Conservation (phyloP, 2,113 vertebrate species). For the Eleginops maclovinus region DNA sequence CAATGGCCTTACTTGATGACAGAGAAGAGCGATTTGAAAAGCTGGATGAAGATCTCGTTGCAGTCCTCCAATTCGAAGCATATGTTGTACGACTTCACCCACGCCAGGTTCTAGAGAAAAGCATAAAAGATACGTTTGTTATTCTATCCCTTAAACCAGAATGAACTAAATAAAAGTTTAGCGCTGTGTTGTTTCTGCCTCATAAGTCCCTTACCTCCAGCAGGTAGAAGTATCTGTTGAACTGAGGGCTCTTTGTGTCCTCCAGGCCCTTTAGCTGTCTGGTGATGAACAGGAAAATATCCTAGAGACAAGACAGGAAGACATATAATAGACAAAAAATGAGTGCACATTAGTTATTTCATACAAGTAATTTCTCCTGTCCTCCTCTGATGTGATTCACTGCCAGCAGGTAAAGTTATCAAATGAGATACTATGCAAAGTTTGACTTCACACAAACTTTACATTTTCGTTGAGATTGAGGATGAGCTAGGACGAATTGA, state of each 20-base stretch:
- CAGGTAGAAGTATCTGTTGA: conserved; percentile 99
- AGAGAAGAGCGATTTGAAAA: conserved; percentile 99
- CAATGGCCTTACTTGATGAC: conserved; percentile 94
- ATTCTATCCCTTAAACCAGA: background rate
- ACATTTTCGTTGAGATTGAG: background rate
- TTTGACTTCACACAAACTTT: too few relatives aligned
- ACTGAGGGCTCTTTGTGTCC: conserved; percentile 99
- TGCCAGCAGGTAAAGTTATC: too few relatives aligned
- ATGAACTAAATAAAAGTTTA: background rate
- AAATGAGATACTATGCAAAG: too few relatives aligned
- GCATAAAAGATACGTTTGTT: background rate
- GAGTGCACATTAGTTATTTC: too few relatives aligned
- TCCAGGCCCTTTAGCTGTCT: conserved; percentile 98
- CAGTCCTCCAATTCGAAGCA: conserved; percentile 99
- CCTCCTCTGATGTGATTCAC: too few relatives aligned
- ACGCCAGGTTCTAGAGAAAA: conserved; percentile 92
- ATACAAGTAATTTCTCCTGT: too few relatives aligned
- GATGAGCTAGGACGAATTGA: background rate
- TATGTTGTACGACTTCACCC: conserved; percentile 99
- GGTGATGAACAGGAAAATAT: conserved; percentile 99
- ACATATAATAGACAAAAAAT: background rate
- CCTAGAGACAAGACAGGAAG: conserved; percentile 80
- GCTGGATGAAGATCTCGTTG: conserved; percentile 99
- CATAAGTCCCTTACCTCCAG: conserved; percentile 89
- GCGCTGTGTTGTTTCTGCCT: background rate